Conservation (phyloP, 2,797 vertebrate species). For the Tenualosa thibaudeaui region DNA sequence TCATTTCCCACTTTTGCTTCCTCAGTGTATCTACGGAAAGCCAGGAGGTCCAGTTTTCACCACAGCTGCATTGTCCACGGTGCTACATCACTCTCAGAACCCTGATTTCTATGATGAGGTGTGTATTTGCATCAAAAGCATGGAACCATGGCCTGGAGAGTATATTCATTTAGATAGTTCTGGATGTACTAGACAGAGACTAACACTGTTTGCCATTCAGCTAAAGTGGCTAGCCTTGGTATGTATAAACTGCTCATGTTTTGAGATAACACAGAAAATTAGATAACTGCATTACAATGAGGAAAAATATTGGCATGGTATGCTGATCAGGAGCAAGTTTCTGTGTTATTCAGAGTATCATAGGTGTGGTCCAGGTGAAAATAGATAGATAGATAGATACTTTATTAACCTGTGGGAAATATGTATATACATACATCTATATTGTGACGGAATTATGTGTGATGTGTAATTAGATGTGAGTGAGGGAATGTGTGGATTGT, state of each 20-base stretch:
- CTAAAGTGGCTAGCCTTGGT: neutral
- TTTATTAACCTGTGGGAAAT: too few relatives aligned
- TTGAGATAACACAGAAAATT: too few relatives aligned
- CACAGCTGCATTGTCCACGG: conserved; percentile 83
- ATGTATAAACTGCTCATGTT: neutral
- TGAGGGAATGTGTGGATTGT: neutral
- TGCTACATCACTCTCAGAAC: conserved; percentile 96
- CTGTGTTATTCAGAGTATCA: too few relatives aligned
- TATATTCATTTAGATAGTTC: neutral
- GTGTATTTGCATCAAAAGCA: conserved; percentile 33
- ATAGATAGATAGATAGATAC: too few relatives aligned
- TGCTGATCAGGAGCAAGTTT: too few relatives aligned
- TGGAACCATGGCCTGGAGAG: neutral
- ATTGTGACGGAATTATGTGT: too few relatives aligned
- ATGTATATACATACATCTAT: too few relatives aligned
- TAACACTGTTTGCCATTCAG: neutral
- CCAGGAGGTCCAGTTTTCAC: conserved; percentile 90
- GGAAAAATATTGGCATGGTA: too few relatives aligned
- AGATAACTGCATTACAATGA: too few relatives aligned
- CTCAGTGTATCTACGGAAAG: conserved; percentile 95
- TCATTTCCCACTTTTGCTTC: conserved; percentile 42
- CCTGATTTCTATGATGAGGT: conserved; percentile 99
- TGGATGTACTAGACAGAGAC: neutral
- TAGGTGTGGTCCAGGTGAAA: too few relatives aligned
- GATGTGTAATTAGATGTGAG: neutral